phyloP scores from a whole-genome alignment of 2,113 vertebrate species.

The Sigmodon hispidus region DNA sequence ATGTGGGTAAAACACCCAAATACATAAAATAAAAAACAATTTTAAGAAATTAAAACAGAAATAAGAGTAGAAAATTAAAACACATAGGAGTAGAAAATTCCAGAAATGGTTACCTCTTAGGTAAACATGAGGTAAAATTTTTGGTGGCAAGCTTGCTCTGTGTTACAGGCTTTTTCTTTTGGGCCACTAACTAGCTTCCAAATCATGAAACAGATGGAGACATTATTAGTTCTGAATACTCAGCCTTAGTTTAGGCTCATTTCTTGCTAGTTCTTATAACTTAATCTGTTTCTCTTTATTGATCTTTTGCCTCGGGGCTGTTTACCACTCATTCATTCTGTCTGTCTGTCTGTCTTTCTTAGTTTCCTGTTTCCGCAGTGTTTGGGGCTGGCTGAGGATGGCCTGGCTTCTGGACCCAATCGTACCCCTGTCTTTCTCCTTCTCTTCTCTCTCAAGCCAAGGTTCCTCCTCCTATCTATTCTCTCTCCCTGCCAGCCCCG shows the following conservation, averaged over 20 bases:
- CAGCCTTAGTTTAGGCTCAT: accelerated
- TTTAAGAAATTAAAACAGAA: not conserved
- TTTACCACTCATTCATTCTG: not conserved
- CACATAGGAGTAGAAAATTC: not conserved
- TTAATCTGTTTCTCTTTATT: not conserved
- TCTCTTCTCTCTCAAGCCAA: not conserved
- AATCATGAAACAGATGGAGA: not conserved
- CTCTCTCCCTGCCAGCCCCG: not conserved
- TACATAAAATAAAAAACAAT: not conserved
- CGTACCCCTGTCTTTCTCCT: not conserved
- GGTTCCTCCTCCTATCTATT: not conserved
- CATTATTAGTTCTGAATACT: not conserved
- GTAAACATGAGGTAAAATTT: not conserved
- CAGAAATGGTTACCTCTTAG: not conserved
- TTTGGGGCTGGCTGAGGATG: not conserved
- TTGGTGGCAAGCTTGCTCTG: not conserved
- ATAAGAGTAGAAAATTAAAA: not conserved
- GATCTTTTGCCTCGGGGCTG: not conserved
- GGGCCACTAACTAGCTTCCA: not conserved
- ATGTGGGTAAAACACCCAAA: not conserved
- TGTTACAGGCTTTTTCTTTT: not conserved
- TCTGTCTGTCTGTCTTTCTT: not conserved
- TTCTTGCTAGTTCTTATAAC: not conserved
- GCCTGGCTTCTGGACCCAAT: not conserved
- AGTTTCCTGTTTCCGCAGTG: not conserved